Base-by-base conservation (phyloP, 1,140 invertebrate species). In the Zaprionus vittiger region DNA sequence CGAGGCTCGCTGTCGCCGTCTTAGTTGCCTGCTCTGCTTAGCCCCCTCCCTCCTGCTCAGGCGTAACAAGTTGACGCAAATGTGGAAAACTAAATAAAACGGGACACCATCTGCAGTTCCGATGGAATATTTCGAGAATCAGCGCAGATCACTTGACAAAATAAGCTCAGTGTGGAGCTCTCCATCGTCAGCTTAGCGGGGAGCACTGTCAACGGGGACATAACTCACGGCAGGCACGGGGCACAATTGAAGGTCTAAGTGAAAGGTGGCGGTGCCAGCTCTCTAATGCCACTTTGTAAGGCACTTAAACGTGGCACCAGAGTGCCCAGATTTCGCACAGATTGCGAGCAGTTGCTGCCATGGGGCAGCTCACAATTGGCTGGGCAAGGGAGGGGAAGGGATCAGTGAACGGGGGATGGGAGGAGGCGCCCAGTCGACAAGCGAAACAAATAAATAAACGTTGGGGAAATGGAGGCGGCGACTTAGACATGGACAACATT, bases 381-480 rank as follows among this genome's bases (percentile, higher is more conserved):
- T 28, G 1, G 26, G 6, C 26, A 6, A 44, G 62, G 34, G 41
- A 54, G 15, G 52, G 65, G 28, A 14, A 22, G 20, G 20, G n/a
- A 17, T 6, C 17, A 20, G 49, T 64, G 7, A 4, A 28, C 6
- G 12, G 28, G 22, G 26, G 14, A 2, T 20, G 20, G 20, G n/a
- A 11, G 26, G 5, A 0, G 1, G 6, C 28, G 7, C 28, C 2
- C 7, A 7, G n/a, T 59, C 26, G 63, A 65, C 64, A 44, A 65
- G 72, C 79, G 83, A 73, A 86, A 80, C 80, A 89, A 83, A 81
- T 83, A 74, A 70, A 83, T 83, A 87, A 83, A 80, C 67, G 72
- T 67, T 34, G n/a, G 52, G 9, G 22, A 24, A 38, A 65, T 55
- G 70, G 70, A 70, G 66, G 60, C 68, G 31, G 24, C 65, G 41